phyloP scores from a whole-genome alignment of 64 coral and sea anemone genomes.

The Montipora cactus region DNA sequence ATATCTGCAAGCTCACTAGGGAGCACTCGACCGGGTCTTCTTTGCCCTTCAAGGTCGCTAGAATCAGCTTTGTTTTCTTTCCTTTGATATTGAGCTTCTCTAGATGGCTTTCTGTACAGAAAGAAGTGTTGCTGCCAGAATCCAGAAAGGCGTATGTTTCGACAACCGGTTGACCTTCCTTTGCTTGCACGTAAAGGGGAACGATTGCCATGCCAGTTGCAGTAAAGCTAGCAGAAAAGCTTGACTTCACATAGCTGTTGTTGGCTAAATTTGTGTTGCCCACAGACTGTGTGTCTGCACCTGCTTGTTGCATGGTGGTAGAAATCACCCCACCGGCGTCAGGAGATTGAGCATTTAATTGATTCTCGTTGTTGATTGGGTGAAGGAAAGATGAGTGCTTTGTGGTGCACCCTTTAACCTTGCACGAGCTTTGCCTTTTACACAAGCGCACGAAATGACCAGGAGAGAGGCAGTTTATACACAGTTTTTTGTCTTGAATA shows the following conservation, averaged over 20 bases:
- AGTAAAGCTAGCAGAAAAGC: background rate
- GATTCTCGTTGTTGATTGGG: background rate
- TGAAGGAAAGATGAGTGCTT: slow-evolving; percentile 35
- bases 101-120: too few relatives aligned
- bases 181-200: background rate
- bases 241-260: background rate
- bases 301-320: background rate
- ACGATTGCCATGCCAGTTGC: background rate
- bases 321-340: background rate
- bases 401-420: background rate
- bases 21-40: too few relatives aligned
- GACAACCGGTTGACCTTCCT: background rate
- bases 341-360: background rate
- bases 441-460: slow-evolving; percentile 16
- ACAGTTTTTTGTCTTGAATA: slow-evolving; percentile 19
- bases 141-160: slow-evolving; percentile 52
- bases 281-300: background rate
- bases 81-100: too few relatives aligned
- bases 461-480: slow-evolving; percentile 27
- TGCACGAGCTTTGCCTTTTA: slow-evolving; percentile 28
- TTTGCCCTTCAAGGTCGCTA: too few relatives aligned
- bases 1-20: too few relatives aligned
- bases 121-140: too few relatives aligned
- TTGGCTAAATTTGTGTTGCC: background rate
- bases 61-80: too few relatives aligned